Conservation (phyloP, 1,140 invertebrate species). For the Hyphantria cunea region DNA sequence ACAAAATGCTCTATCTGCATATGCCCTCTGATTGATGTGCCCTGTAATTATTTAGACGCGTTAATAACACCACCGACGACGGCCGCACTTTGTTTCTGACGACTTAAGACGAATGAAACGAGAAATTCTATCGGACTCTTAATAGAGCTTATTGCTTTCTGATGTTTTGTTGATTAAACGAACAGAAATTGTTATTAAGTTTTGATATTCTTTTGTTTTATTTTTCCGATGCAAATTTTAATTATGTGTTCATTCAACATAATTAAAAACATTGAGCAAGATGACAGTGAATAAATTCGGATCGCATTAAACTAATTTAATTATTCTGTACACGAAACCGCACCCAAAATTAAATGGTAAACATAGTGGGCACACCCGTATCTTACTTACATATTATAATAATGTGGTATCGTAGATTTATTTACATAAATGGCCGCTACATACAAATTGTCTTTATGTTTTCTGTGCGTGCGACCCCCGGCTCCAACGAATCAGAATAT, state of each 20-base stretch:
- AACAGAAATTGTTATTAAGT: slow-evolving; percentile 65
- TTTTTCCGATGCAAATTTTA: slow-evolving; percentile 52
- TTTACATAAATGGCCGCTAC: slow-evolving; percentile 78
- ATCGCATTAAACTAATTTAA: slow-evolving; percentile 44
- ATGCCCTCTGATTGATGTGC: slow-evolving; percentile 81
- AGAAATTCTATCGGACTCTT: slow-evolving; percentile 79
- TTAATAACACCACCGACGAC: slow-evolving; percentile 81
- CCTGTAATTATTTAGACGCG: slow-evolving; percentile 82
- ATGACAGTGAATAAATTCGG: slow-evolving; percentile 26
- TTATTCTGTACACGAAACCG: slow-evolving; percentile 38
- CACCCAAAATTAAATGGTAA: slow-evolving; percentile 45
- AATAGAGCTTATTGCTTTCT: slow-evolving; percentile 77
- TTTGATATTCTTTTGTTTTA: slow-evolving; percentile 46
- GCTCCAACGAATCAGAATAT: slow-evolving; percentile 75
- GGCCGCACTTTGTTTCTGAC: slow-evolving; percentile 78
- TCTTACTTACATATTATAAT: slow-evolving; percentile 72
- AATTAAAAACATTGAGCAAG: slow-evolving; percentile 15
- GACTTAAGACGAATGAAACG: slow-evolving; percentile 81
- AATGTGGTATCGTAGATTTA: slow-evolving; percentile 73
- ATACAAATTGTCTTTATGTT: slow-evolving; percentile 80
- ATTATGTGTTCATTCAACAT: slow-evolving; percentile 33
- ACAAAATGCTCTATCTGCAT: slow-evolving; percentile 80
- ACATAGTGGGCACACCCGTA: slow-evolving; percentile 64
- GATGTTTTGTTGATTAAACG: slow-evolving; percentile 78
- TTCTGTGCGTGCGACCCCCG: slow-evolving; percentile 76